Base-by-base conservation (phyloP, 2,113 vertebrate genomes). In the Heloderma charlesbogerti region DNA sequence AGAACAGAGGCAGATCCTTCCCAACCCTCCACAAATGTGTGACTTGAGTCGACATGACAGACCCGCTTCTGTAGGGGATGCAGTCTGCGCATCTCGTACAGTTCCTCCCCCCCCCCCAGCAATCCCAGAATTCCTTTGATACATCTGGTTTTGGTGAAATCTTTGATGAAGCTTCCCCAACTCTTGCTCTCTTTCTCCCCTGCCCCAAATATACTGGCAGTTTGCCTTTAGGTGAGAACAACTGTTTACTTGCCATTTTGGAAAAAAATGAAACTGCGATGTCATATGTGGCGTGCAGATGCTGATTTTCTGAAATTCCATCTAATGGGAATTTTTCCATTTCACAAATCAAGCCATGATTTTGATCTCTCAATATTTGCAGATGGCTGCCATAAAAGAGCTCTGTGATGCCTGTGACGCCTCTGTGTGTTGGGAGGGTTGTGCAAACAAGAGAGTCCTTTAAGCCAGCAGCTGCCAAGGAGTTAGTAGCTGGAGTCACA, bases 391-490 rank as follows among this genome's bases (percentile, higher is more conserved):
- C 40, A 2, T 3, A 16, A 75, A 91, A 57, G 66, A 85, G 87
- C 18, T 72, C 29, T 18, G 5, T 75, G 40, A 4, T n/a, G 25
- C 57, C 29, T 18, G 5, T 75, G 40, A 4, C 29, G 25, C 57
- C 71, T 20, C 63, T 0, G 0, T 16, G 31, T 7, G 0, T 71
- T 27, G 81, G 0, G 0, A 63, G 5, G 0, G 10, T 3, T 74
- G 66, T 54, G 69, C 43, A 51, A 80, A 29, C 51, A 48, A 34
- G 74, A 72, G 60, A 80, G 83, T 40, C 89, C 83, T 54, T n/a
- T 67, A n/a, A 84, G 87, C 81, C 91, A 86, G 90, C 83, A 92
- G 84, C 91, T 81, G 88, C 89, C 88, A 92, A 86, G 83, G 48
- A 92, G 88, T 10, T 43, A 54, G 84, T 87, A 94, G 88, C 86